Evolutionary conservation across 2,113 vertebrate species (phyloP).

Genomic region (human (Homo sapiens)): GRCh38 chr6:50957001-50957500

Average conservation of each 20-base stretch:
- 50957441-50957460: not conserved
- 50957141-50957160: slow-evolving; percentile 31
- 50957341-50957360: not conserved
- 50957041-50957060: slow-evolving; percentile 61
- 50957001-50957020: slow-evolving; percentile 51
- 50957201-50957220: not conserved
- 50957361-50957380: not conserved
- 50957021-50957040: slow-evolving; percentile 32
- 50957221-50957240: not conserved
- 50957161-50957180: slow-evolving; percentile 14
- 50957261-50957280: not conserved
- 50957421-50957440: not conserved
- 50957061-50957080: slow-evolving; percentile 45
- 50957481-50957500: not conserved
- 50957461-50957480: slow-evolving; percentile 13
- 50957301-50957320: not conserved
- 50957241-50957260: slow-evolving; percentile 52
- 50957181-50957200: slow-evolving; percentile 11
- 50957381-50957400: not conserved
- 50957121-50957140: slow-evolving; percentile 22
- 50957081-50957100: not conserved
- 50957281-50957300: not conserved
- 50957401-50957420: not conserved
- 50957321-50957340: not conserved
- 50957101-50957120: slow-evolving; percentile 59